Evolutionary conservation across 2,797 vertebrate species (phyloP).

Genomic region (Hemibagrus guttatus): DNA sequence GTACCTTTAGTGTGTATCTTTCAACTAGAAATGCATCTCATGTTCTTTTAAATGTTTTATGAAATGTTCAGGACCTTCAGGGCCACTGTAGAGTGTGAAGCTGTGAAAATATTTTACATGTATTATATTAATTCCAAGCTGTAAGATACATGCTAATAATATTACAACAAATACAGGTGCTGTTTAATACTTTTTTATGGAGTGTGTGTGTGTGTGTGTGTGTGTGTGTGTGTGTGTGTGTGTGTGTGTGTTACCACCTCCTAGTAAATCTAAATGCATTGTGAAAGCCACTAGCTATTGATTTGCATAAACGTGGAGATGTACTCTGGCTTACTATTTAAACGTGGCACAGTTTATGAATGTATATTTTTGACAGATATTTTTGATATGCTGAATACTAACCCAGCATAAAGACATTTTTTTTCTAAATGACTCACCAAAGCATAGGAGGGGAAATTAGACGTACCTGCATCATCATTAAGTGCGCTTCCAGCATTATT

Average conservation of each 20-base stretch:
- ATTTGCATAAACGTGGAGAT: background rate
- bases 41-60: background rate
- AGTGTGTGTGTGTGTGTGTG: background rate
- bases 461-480: conserved; percentile 46
- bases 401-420: conserved; percentile 48
- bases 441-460: conserved; percentile 54
- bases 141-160: background rate
- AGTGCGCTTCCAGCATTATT: conserved; percentile 42
- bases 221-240: background rate
- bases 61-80: background rate
- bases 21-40: background rate
- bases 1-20: background rate
- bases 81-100: background rate
- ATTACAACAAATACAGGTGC: background rate
- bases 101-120: background rate
- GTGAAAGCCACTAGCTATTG: background rate
- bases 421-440: conserved; percentile 50
- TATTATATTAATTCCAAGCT: background rate
- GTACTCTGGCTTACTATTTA: conserved; percentile 42
- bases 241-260: background rate
- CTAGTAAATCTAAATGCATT: background rate
- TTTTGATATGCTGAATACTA: conserved; percentile 43
- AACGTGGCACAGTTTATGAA: conserved; percentile 32
- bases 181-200: background rate
- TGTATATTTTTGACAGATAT: background rate